Evolutionary conservation across 1,140 invertebrate genomes (phyloP), one percentile per base, ranked within the genome.

Genomic region (Drosophila pseudoobscura): DNA sequence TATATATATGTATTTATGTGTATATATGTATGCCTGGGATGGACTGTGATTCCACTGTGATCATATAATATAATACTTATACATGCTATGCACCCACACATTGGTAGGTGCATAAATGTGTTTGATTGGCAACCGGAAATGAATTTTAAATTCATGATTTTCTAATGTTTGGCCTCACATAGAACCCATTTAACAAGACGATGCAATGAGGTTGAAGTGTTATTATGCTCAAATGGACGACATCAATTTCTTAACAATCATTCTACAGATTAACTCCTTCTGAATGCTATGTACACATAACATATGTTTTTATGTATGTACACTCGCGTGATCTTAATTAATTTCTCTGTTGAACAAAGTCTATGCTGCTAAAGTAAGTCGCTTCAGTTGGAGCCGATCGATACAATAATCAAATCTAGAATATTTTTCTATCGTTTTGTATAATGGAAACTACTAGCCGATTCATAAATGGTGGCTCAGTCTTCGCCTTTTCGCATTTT

Each of bases 71-170:
- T 61, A 69, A 69, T 71, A 71, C 65, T 72, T 62, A 51, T 50
- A 54, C 26, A 17, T 49, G 35, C 1, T 39, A 47, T 59, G 22
- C 54, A 69, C 54, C n/a, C 26, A 57, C 17, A 57, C 17, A 17
- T 54, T 26, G 31, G 39, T 26, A 63, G 50, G 70, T 72, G 66
- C 66, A 39, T 45, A 63, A 45, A 73, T 63, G 44, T 73, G 41
- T 63, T 73, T 63, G 51, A 74, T 75, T 75, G 71, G 71, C 71
- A 75, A 75, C 71, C 70, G 60, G 71, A 75, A 75, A 52, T 35
- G 71, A 75, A 75, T 75, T 75, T 75, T 17, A 74, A 75, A 75
- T 75, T 75, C 71, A 75, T 74, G 71, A 74, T 65, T 64, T 35
- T 74, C 7, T 52, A 72, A 58, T 70, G 35, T 75, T 75, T 75